A percentile compares a stretch with the other conserved stretches of the same genome.
Conservation (phyloP, 2,888 invertebrate genomes). For the Diadromus collaris region DNA sequence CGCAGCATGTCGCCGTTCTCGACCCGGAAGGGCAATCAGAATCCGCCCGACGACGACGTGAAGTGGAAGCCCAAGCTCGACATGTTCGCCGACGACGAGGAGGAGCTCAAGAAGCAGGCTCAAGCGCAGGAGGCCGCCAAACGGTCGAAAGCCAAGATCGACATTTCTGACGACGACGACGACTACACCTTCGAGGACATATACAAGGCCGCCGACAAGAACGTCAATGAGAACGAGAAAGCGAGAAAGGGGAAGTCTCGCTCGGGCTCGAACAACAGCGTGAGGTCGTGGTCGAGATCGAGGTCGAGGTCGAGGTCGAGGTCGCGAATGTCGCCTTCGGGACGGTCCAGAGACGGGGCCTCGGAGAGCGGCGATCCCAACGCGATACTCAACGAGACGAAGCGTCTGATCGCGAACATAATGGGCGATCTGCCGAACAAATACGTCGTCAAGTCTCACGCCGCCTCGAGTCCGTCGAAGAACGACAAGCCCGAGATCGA, state of each 20-base stretch:
- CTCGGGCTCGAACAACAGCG: slow-evolving; percentile 66
- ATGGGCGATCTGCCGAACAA: slow-evolving; percentile 83
- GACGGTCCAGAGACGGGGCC: slow-evolving; percentile 65
- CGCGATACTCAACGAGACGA: slow-evolving; percentile 82
- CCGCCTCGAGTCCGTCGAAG: slow-evolving; percentile 60
- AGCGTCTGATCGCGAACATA: slow-evolving; percentile 84
- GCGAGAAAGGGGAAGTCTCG: slow-evolving; percentile 81
- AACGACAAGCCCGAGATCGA: slow-evolving; percentile 38
- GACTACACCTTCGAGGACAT: slow-evolving; percentile 93
- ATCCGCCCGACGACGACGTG: slow-evolving; percentile 77
- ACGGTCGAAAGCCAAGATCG: slow-evolving; percentile 76
- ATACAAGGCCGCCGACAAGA: slow-evolving; percentile 88
- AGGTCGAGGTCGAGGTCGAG: slow-evolving; percentile 71
- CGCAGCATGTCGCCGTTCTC: slow-evolving; percentile 81
- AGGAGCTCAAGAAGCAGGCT: slow-evolving; percentile 66
- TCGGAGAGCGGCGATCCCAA: slow-evolving; percentile 76
- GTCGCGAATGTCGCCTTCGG: slow-evolving; percentile 64
- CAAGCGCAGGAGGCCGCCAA: slow-evolving; percentile 58
- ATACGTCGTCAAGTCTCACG: slow-evolving; percentile 74
- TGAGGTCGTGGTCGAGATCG: slow-evolving; percentile 74
- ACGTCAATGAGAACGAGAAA: slow-evolving; percentile 85
- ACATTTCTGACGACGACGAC: slow-evolving; percentile 86
- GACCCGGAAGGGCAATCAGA: slow-evolving; percentile 78
- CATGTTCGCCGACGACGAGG: slow-evolving; percentile 78
- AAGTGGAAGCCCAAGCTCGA: slow-evolving; percentile 78